Conservation (phyloP, 2,888 invertebrate genomes). For the Chromoteleia sp. region DNA sequence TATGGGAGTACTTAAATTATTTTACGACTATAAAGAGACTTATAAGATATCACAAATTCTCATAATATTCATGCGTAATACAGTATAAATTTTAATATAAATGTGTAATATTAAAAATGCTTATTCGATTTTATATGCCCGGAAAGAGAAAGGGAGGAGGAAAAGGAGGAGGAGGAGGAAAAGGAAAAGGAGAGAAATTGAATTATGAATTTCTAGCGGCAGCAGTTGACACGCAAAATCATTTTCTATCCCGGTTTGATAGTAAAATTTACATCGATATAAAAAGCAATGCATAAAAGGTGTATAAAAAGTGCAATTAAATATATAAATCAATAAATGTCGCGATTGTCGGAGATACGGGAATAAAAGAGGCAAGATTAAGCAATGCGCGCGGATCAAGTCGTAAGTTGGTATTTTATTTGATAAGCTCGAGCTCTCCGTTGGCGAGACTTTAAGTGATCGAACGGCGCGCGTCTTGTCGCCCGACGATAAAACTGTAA, state of each 20-base stretch:
- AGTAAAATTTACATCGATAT: slow-evolving; percentile 21
- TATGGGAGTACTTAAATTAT: slow-evolving; percentile 19
- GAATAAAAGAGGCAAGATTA: too few species aligned
- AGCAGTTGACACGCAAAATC: background rate
- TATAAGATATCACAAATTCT: slow-evolving; percentile 3
- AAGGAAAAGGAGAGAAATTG: too few species aligned
- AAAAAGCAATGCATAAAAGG: slow-evolving; percentile 25
- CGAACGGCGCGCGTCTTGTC: slow-evolving; percentile 1
- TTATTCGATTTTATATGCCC: slow-evolving; percentile 21
- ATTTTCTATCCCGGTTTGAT: background rate
- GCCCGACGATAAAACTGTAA: slow-evolving; percentile 43
- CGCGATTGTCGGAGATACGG: background rate
- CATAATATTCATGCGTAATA: background rate
- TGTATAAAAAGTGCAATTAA: slow-evolving; percentile 26
- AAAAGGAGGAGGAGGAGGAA: too few species aligned
- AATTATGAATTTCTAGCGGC: background rate
- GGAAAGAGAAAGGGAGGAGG: background rate
- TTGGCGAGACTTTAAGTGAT: too few species aligned
- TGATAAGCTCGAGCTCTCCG: too few species aligned
- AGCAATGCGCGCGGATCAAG: slow-evolving; percentile 7
- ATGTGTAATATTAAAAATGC: slow-evolving; percentile 18
- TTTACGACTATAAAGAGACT: slow-evolving; percentile 16
- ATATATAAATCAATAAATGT: slow-evolving; percentile 38
- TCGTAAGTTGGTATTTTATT: slow-evolving; percentile 24
- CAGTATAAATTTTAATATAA: slow-evolving; percentile 25